Evolutionary conservation across 2,113 vertebrate species (phyloP).

Genomic region (Rynchops niger): DNA sequence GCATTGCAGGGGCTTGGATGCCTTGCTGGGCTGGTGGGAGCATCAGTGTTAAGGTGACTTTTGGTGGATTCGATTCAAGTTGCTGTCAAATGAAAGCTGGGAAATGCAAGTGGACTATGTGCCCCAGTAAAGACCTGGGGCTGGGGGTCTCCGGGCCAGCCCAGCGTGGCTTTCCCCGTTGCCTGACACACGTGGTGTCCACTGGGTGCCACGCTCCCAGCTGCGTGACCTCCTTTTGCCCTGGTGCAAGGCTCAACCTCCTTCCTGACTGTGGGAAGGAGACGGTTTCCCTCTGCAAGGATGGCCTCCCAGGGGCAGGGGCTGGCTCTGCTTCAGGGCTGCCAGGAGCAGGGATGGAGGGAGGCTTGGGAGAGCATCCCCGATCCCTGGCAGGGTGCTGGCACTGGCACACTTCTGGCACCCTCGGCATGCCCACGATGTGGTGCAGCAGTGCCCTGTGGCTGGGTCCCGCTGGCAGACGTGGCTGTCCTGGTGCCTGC

Average conservation of each 20-base stretch:
- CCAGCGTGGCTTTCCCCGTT: not conserved
- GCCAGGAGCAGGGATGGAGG: fast-evolving
- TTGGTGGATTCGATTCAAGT: not conserved
- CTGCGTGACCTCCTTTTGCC: not conserved
- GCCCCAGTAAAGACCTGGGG: not conserved
- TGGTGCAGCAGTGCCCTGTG: not conserved
- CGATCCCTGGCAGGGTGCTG: not conserved
- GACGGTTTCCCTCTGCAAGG: not conserved
- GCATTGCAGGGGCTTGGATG: not conserved
- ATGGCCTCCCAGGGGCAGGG: not conserved
- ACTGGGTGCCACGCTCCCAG: fast-evolving
- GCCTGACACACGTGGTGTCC: not conserved
- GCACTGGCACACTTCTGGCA: not conserved
- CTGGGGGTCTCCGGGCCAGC: not conserved
- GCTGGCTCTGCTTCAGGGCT: not conserved
- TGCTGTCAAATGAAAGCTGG: not conserved
- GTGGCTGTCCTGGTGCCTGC: not conserved
- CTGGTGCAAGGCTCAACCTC: not conserved
- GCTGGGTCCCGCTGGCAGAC: not conserved
- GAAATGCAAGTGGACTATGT: not conserved
- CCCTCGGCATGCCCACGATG: fast-evolving
- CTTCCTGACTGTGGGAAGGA: not conserved
- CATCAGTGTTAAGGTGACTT: not conserved
- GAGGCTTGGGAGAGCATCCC: not conserved
- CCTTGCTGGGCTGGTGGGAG: not conserved